Conservation (phyloP, 2,113 vertebrate genomes). For the Scolopax mira region DNA sequence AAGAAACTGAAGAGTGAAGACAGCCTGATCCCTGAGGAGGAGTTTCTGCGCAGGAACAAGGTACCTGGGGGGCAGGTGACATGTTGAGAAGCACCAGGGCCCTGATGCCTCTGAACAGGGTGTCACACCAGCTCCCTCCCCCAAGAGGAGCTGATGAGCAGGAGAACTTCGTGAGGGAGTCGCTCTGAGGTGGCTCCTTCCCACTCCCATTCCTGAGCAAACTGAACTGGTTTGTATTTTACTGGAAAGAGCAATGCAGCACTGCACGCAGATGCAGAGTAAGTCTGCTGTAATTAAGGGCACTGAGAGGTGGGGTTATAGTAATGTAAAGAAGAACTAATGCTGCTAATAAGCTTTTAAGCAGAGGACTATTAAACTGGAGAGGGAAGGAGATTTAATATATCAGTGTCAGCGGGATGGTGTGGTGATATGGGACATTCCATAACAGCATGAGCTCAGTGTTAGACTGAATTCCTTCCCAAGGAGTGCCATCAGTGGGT, state of each 20-base stretch:
- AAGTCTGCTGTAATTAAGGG: not conserved
- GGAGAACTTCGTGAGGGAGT: not conserved
- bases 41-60: conserved; percentile 96
- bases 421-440: not conserved
- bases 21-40: conserved; percentile 95
- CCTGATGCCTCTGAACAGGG: too few species aligned
- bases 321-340: not conserved
- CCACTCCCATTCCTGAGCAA: not conserved
- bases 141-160: not conserved
- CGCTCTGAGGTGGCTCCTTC: not conserved
- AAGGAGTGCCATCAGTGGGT: not conserved
- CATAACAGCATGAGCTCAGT: not conserved
- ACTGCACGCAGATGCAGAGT: rapidly evolving
- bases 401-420: not conserved
- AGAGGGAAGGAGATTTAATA: not conserved
- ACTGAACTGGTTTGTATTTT: not conserved
- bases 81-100: not conserved
- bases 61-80: conserved; percentile 31
- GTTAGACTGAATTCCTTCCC: not conserved
- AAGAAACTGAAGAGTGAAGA: conserved; percentile 98
- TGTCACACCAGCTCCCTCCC: not conserved
- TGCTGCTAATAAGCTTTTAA: conserved; percentile 21
- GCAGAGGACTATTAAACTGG: not conserved
- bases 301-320: not conserved
- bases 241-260: not conserved